These are phyloP conservation scores for Parascotia fuliginaria DNA, from an alignment of 2,888 invertebrate genomes.

Conservation along the genomic window DNA sequence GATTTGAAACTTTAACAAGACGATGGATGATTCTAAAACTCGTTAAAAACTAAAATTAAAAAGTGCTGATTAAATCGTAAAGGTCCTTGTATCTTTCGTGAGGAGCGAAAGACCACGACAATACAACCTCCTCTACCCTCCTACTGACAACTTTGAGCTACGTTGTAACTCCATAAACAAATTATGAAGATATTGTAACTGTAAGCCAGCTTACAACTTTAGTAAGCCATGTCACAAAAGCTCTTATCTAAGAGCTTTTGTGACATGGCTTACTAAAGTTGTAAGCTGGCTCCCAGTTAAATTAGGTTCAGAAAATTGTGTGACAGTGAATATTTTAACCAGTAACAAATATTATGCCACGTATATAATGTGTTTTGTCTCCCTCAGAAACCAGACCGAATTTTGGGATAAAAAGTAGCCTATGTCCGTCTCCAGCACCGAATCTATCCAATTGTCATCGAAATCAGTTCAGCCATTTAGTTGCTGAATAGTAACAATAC, in stretches of 20 bases:
- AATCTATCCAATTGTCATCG: no score
- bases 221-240: constrained; percentile 12
- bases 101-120: neutral
- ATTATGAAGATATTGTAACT: constrained; percentile 9
- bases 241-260: constrained; percentile 16
- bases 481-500: no score
- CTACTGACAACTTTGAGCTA: neutral
- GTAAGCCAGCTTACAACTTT: constrained; percentile 16
- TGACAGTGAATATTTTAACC: neutral
- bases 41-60: constrained; percentile 48
- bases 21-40: constrained; percentile 35
- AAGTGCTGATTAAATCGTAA: constrained; percentile 47
- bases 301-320: constrained; percentile 3
- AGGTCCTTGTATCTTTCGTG: constrained; percentile 1
- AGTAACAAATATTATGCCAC: no score
- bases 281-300: neutral
- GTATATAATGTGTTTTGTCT: no score
- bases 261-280: constrained; percentile 20
- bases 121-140: neutral
- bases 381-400: no score
- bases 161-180: constrained; percentile 9
- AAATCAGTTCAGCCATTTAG: no score
- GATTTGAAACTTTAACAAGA: constrained; percentile 13
- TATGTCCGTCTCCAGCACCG: no score
- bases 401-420: no score